Base-by-base conservation (phyloP, 2,797 vertebrate species). In the Sebastes minor region DNA sequence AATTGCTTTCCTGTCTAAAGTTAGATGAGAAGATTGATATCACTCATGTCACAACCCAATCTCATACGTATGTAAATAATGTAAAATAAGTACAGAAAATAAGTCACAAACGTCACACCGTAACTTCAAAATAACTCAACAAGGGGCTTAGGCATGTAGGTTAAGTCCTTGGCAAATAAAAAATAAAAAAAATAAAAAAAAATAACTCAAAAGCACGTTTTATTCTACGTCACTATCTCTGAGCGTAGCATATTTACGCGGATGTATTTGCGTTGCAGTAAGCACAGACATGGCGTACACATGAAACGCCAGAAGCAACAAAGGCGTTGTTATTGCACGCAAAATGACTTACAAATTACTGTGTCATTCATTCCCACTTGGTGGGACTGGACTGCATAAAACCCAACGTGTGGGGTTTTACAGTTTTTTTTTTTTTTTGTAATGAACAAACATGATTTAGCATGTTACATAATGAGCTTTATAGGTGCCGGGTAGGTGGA, bases 261-360 rank as follows among this genome's bases (percentile, higher is more conserved):
- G 42, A 46, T 46, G 42, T 6, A 46, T 46, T 46, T 46, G 42
- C 0, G 42, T 46, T 46, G 42, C 38, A 46, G 42, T 46, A 0
- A 42, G 38, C 0, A 42, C 6, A 46, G 42, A 42, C 42, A 46
- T 46, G 42, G 42, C 42, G 42, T 46, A 46, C 42, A 18, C 42
- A 46, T 46, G 16, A 46, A 46, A 46, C 42, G 6, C 42, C 14
- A 46, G 0, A 46, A 0, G 14, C 14, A 46, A 46, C 0, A 46
- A 46, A 7, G 38, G 0, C 42, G 42, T 46, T 46, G 42, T 46
- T 46, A 46, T 46, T 46, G 42, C 42, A 18, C 3, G 6, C 42
- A 0, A 46, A 46, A 18, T 46, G 14, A 46, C 6, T 46, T 46
- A 46, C 0, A 18, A 0, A 18, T 46, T 46, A 46, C 42, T 0